Conservation (phyloP, 2,113 vertebrate species). For the Gambusia affinis region DNA sequence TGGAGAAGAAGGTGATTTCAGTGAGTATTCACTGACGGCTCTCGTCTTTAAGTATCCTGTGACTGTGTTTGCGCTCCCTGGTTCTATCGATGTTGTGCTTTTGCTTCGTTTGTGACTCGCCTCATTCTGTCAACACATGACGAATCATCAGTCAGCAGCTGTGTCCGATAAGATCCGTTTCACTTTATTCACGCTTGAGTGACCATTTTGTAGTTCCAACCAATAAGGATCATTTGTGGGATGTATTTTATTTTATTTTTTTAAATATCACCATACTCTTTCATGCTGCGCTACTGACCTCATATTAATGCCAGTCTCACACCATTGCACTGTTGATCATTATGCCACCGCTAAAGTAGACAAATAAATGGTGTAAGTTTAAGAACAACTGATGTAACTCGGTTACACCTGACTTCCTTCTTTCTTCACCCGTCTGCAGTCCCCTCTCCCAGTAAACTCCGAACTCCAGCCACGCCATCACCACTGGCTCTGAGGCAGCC, state of each 20-base stretch:
- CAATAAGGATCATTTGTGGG: slow-evolving; percentile 24
- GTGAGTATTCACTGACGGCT: slow-evolving; percentile 81
- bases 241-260: neutral
- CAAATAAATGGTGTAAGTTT: neutral
- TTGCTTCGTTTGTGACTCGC: slow-evolving; percentile 35
- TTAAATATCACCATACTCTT: slow-evolving; percentile 2
- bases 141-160: slow-evolving; percentile 9
- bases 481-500: slow-evolving; percentile 94
- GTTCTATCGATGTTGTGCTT: slow-evolving; percentile 54
- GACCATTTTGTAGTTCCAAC: slow-evolving; percentile 11
- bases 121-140: slow-evolving; percentile 48
- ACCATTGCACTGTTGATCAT: slow-evolving; percentile 37
- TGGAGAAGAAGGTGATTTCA: slow-evolving; percentile 84
- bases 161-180: neutral
- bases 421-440: slow-evolving; percentile 80
- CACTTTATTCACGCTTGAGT: slow-evolving; percentile 1
- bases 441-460: slow-evolving; percentile 94
- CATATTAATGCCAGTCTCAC: slow-evolving; percentile 3
- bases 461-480: slow-evolving; percentile 89
- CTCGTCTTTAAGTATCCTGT: slow-evolving; percentile 49
- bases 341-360: slow-evolving; percentile 13
- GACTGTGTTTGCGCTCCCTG: slow-evolving; percentile 57
- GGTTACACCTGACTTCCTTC: slow-evolving; percentile 29
- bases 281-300: neutral
- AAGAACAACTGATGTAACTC: neutral